phyloP scores from a whole-genome alignment of 2,797 vertebrate species.

The Mormyrops attenuatus region DNA sequence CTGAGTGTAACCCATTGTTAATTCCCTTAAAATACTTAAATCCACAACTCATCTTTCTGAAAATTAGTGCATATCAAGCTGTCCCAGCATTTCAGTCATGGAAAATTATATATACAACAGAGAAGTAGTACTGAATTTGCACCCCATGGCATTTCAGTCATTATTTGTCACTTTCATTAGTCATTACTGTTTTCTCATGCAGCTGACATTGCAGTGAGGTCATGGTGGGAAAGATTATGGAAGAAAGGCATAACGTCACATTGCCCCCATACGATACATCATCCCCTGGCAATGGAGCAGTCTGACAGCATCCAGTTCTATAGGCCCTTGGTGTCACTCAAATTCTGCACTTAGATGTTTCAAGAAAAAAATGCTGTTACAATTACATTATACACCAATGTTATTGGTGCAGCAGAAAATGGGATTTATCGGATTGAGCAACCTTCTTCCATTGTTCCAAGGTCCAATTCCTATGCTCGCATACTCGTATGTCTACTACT shows the following conservation, averaged over 20 bases:
- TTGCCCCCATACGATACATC: not conserved
- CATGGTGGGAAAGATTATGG: not conserved
- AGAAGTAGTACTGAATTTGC: not conserved
- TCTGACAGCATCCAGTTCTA: not conserved
- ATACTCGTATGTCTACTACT: not conserved
- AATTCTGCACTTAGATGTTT: not conserved
- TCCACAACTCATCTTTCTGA: not conserved
- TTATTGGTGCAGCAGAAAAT: not conserved
- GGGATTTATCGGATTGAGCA: not conserved
- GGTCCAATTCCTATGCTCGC: not conserved
- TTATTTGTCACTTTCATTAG: slow-evolving; percentile 1
- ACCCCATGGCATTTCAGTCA: not conserved
- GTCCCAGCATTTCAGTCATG: not conserved
- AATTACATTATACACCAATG: not conserved
- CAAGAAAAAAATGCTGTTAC: not conserved
- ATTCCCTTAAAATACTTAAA: not conserved
- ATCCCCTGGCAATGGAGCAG: not conserved
- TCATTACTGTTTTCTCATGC: not conserved
- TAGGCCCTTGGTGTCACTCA: not conserved
- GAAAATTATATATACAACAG: not conserved
- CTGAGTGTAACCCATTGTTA: not conserved
- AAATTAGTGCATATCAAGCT: not conserved
- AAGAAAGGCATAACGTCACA: not conserved
- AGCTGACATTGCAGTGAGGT: not conserved
- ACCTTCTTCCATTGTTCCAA: not conserved